Evolutionary conservation across 2,797 vertebrate genomes (phyloP).

Genomic region (Threskiornis aethiopicus): DNA sequence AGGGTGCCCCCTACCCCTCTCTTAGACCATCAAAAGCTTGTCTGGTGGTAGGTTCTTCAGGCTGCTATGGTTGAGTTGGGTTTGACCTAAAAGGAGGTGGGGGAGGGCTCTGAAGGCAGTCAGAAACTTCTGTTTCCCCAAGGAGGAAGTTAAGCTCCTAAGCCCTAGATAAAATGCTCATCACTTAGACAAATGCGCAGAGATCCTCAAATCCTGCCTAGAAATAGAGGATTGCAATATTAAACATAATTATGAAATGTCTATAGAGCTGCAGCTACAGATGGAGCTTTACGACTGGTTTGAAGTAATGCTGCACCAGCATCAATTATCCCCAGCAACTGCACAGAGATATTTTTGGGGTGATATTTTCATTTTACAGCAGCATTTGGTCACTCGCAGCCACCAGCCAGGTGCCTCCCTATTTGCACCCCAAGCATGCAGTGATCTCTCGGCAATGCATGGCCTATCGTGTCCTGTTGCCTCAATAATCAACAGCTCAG

Average conservation of each 20-base stretch:
- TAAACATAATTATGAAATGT: conserved; percentile 13
- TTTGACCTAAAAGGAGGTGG: background rate
- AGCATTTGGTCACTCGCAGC: background rate
- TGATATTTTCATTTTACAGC: conserved; percentile 31
- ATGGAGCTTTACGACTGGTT: conserved; percentile 17
- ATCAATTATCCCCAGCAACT: conserved; percentile 42
- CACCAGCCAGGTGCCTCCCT: background rate
- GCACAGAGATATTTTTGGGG: conserved; percentile 1
- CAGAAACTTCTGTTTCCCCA: background rate
- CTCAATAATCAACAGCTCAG: conserved; percentile 45
- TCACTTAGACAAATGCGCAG: background rate
- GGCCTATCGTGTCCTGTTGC: conserved; percentile 8
- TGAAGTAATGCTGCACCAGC: conserved; percentile 23
- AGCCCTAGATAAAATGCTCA: background rate
- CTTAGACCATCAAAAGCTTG: background rate
- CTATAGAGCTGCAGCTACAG: background rate
- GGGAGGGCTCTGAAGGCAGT: background rate
- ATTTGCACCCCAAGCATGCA: background rate
- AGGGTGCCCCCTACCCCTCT: background rate
- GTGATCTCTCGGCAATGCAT: background rate
- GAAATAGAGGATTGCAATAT: background rate
- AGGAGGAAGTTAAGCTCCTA: conserved; percentile 20
- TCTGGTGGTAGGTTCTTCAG: background rate
- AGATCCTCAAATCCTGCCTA: conserved; percentile 20
- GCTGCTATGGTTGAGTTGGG: background rate